Conservation (phyloP, 1,140 invertebrate genomes). For the Eufriesea mexicana region DNA sequence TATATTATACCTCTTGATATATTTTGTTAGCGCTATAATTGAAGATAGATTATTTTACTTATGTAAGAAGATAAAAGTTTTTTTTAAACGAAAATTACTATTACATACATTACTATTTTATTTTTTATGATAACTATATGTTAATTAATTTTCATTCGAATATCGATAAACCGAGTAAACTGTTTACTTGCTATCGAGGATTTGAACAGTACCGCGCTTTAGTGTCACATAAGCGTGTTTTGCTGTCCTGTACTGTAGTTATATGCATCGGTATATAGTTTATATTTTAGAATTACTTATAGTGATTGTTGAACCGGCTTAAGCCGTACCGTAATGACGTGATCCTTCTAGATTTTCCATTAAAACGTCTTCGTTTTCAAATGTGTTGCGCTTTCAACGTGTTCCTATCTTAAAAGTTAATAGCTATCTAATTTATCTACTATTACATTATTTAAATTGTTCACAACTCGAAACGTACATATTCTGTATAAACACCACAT, state of each 20-base stretch:
- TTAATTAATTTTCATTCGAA: neutral
- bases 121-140: neutral
- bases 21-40: neutral
- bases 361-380: constrained; percentile 24
- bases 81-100: neutral
- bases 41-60: constrained; percentile 28
- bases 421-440: neutral
- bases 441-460: neutral
- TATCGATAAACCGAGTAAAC: neutral
- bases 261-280: constrained; percentile 47
- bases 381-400: neutral
- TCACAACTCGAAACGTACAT: neutral
- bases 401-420: neutral
- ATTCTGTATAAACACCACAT: constrained; percentile 23
- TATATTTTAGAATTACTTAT: constrained; percentile 60
- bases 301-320: constrained; percentile 44
- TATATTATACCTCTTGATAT: constrained; percentile 6
- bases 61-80: neutral
- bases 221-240: neutral
- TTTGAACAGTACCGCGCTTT: constrained; percentile 22
- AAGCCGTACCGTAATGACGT: constrained; percentile 20
- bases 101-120: neutral
- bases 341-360: constrained; percentile 47
- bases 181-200: constrained; percentile 7
- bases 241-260: constrained; percentile 39